These are phyloP conservation scores for Trachops cirrhosus DNA, from an alignment of 2,797 vertebrate genomes.

Conservation along the genomic window DNA sequence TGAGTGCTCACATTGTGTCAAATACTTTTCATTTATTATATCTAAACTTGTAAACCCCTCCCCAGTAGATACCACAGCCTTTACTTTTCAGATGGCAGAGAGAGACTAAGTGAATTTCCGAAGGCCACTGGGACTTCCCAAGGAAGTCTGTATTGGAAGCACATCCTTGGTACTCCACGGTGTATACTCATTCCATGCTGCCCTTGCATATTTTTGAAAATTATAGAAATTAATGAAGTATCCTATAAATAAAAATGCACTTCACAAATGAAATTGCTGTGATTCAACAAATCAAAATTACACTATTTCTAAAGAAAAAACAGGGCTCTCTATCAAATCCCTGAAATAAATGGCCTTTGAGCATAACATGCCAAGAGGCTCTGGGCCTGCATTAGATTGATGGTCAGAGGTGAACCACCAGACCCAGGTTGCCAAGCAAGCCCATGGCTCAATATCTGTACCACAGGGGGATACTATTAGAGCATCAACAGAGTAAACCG, in stretches of 20 bases:
- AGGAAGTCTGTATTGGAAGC: neutral
- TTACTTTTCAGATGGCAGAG: neutral
- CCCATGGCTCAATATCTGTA: neutral
- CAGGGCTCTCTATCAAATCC: neutral
- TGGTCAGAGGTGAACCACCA: neutral
- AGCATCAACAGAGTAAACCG: neutral
- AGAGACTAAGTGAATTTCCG: neutral
- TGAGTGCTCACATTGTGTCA: neutral
- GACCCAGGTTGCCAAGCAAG: fast-evolving
- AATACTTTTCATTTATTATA: neutral
- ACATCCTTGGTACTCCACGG: neutral
- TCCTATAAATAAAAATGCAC: neutral
- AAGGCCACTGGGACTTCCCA: neutral
- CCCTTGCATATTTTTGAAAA: neutral
- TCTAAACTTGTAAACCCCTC: neutral
- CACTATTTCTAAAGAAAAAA: neutral
- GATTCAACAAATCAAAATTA: neutral
- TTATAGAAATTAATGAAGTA: neutral
- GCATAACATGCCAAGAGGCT: neutral
- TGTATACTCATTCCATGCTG: neutral
- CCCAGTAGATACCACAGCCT: neutral
- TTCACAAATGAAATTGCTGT: neutral
- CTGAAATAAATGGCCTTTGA: neutral
- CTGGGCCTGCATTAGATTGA: neutral
- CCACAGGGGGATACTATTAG: neutral